These are phyloP conservation scores for Orycteropus afer DNA, from an alignment of 2,113 vertebrate genomes.

Conservation along the genomic window DNA sequence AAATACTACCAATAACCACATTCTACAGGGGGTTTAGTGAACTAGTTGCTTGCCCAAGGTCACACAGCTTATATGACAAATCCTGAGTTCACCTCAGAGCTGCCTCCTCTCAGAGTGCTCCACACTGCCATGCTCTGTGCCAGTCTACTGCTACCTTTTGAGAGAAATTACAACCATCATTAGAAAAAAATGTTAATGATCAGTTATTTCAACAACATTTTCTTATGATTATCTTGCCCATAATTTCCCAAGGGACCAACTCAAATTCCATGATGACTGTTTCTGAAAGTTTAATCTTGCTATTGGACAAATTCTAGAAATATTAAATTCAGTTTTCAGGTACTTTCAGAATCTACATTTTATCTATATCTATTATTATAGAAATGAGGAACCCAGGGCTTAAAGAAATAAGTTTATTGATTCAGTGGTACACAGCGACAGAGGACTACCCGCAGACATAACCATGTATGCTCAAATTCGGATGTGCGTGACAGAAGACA, in stretches of 20 bases:
- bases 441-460: not conserved
- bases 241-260: not conserved
- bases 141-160: not conserved
- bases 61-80: not conserved
- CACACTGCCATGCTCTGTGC: not conserved
- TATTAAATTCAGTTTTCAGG: not conserved
- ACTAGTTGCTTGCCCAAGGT: not conserved
- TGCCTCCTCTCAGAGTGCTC: not conserved
- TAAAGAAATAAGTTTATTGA: not conserved
- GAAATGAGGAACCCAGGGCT: not conserved
- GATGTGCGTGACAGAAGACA: not conserved
- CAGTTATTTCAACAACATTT: not conserved
- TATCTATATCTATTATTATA: not conserved
- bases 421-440: not conserved
- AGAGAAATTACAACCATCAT: not conserved
- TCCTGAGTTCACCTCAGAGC: not conserved
- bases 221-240: not conserved
- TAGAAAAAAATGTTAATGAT: constrained; percentile 9
- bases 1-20: not conserved
- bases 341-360: not conserved
- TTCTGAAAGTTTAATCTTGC: not conserved
- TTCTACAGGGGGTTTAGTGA: not conserved
- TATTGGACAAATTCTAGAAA: not conserved
- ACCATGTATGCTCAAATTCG: not conserved
- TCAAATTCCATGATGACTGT: not conserved